phyloP scores from a whole-genome alignment of 2,888 invertebrate genomes.

The Lamellibrachia satsuma region DNA sequence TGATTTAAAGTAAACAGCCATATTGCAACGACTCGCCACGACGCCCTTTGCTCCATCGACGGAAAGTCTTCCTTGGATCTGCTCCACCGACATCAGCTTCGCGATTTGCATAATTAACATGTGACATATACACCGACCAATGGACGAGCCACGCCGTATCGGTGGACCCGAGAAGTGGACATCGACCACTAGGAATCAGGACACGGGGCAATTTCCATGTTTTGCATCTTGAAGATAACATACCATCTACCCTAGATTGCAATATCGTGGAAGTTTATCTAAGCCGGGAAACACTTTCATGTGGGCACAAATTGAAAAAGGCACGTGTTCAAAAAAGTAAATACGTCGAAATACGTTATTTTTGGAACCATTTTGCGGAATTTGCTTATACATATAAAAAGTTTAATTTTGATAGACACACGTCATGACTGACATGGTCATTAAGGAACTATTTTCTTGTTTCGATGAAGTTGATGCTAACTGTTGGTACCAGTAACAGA shows the following conservation, averaged over 20 bases:
- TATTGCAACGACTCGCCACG: background rate
- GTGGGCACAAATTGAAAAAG: too few relatives aligned
- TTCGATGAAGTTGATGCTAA: too few relatives aligned
- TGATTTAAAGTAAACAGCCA: slow-evolving; percentile 11
- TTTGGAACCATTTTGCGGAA: too few relatives aligned
- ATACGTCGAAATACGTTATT: too few relatives aligned
- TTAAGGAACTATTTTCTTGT: too few relatives aligned
- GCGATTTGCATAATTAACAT: background rate
- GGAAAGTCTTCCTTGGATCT: background rate
- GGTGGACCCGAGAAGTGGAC: background rate
- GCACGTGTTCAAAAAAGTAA: too few relatives aligned
- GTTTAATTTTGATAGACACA: too few relatives aligned
- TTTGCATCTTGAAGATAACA: background rate
- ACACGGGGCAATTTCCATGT: background rate
- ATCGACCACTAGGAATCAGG: background rate
- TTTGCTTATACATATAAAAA: too few relatives aligned
- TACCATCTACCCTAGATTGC: background rate
- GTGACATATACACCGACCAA: background rate
- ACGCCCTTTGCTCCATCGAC: background rate
- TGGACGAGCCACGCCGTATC: background rate
- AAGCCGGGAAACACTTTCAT: background rate
- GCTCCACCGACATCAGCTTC: background rate
- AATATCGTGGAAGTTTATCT: background rate
- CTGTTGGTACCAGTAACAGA: too few relatives aligned
- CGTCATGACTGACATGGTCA: too few relatives aligned